phyloP scores from a whole-genome alignment of 2,888 invertebrate species.

The Pterostichus niger region DNA sequence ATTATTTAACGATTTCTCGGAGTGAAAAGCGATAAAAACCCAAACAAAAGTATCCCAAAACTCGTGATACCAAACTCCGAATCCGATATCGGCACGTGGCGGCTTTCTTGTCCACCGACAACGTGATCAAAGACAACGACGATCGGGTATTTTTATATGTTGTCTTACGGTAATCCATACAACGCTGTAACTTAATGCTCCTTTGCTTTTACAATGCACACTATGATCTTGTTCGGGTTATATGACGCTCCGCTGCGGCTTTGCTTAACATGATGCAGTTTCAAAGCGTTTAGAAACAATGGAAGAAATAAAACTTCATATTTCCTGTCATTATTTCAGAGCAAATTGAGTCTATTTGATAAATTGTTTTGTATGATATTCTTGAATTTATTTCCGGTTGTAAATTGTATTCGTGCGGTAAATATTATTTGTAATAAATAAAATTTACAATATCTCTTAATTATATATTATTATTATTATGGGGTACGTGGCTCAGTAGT shows the following conservation, averaged over 20 bases:
- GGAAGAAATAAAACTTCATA: conserved; percentile 26
- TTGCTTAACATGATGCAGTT: conserved; percentile 20
- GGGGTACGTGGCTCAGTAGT: too few relatives aligned
- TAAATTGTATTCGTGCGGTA: too few relatives aligned
- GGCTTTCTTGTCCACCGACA: background rate
- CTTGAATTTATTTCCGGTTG: too few relatives aligned
- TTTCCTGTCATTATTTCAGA: conserved; percentile 20
- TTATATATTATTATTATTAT: too few relatives aligned
- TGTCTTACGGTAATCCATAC: conserved; percentile 55
- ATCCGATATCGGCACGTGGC: conserved; percentile 51
- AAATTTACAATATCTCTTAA: too few relatives aligned
- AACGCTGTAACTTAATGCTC: conserved; percentile 36
- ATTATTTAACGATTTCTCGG: too few relatives aligned
- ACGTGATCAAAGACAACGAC: conserved; percentile 19
- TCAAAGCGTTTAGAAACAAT: conserved; percentile 22
- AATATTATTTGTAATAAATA: too few relatives aligned
- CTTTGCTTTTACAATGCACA: conserved; percentile 38
- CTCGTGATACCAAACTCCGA: background rate
- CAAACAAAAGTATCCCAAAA: background rate
- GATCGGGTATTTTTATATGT: conserved; percentile 40
- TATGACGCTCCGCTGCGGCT: conserved; percentile 31
- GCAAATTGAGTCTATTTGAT: background rate
- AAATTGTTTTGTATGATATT: too few relatives aligned
- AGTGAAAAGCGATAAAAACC: background rate
- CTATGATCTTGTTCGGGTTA: conserved; percentile 41